phyloP scores from a whole-genome alignment of 2,113 vertebrate species.

The Hippocampus mohnikei region DNA sequence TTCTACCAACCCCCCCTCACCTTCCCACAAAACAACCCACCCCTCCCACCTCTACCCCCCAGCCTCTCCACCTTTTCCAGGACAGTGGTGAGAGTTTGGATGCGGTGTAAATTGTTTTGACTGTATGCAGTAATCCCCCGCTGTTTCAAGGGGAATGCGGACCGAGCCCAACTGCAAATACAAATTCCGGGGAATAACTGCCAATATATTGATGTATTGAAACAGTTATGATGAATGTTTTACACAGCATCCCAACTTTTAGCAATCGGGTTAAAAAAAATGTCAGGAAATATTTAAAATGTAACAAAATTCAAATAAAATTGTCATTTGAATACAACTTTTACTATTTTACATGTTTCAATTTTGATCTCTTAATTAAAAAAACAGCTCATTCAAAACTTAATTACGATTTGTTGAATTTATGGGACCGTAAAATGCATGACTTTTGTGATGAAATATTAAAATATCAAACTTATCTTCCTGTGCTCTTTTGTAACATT shows the following conservation, averaged over 20 bases:
- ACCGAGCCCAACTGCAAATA: neutral
- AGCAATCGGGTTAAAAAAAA: neutral
- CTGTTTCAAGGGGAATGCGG: neutral
- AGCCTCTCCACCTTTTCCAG: slow-evolving; percentile 21
- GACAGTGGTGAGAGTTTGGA: slow-evolving; percentile 19
- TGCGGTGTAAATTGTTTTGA: neutral
- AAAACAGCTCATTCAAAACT: no score
- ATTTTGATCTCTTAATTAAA: no score
- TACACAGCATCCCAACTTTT: no score
- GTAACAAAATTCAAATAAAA: neutral
- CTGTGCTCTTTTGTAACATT: neutral
- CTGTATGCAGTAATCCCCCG: no score
- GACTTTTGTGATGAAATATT: neutral
- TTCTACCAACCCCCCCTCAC: slow-evolving; percentile 10
- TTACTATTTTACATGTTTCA: no score
- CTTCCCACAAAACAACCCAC: slow-evolving; percentile 4
- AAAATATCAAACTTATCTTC: neutral
- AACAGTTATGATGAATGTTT: no score
- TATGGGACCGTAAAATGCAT: no score
- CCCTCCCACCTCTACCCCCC: slow-evolving; percentile 1
- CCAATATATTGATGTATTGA: neutral
- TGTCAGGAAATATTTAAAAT: neutral
- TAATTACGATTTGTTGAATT: no score
- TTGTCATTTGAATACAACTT: no score
- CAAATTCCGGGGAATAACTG: neutral